Base-by-base conservation (phyloP, 1,140 invertebrate species). In the Hyposmocoma kahamanoa region DNA sequence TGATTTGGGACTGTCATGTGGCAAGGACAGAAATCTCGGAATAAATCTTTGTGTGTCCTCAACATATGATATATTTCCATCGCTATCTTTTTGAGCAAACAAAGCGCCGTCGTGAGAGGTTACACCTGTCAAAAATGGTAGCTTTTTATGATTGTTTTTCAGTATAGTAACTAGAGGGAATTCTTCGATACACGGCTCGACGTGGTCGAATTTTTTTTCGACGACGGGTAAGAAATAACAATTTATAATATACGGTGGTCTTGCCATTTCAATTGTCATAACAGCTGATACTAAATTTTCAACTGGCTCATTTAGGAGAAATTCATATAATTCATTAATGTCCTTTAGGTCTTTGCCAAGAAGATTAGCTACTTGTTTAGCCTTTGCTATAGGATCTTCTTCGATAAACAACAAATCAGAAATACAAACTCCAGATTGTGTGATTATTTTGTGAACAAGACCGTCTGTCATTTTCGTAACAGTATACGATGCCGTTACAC, bases 401-500 rank as follows among this genome's bases (percentile, higher is more conserved):
- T 70, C 62, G 10, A 68, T 34, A 13, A 87, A 72, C 63, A 80
- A 88, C 8, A 90, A 77, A 72, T 89, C 89, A 2, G 91, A 76
- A n/a, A 79, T n/a, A 24, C 88, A 87, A 3, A 87, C 89, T 1
- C 92, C 92, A 60, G 91, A 91, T 81, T 90, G 88, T 17, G 86
- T 67, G 22, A 89, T 88, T 0, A 87, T 58, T 59, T 86, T 84
- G 8, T 69, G 60, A 38, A 79, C 78, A n/a, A 89, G 53, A 0
- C 92, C 92, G 67, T 78, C 84, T 0, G 90, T 89, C 61, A 93
- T 84, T 24, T 89, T 87, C 22, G 90, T 92, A 2, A 91, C 79
- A 87, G 93, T 89, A 59, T 91, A 91, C 44, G 90, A 90, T 13
- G 91, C 88, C 1, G 88, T 89, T 43, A 90, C 89, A 4, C 85